Percentiles rank a stretch among this genome's conserved stretches.
phyloP scores from a whole-genome alignment of 2,797 vertebrate species.

The Notoglanidium macrostoma region DNA sequence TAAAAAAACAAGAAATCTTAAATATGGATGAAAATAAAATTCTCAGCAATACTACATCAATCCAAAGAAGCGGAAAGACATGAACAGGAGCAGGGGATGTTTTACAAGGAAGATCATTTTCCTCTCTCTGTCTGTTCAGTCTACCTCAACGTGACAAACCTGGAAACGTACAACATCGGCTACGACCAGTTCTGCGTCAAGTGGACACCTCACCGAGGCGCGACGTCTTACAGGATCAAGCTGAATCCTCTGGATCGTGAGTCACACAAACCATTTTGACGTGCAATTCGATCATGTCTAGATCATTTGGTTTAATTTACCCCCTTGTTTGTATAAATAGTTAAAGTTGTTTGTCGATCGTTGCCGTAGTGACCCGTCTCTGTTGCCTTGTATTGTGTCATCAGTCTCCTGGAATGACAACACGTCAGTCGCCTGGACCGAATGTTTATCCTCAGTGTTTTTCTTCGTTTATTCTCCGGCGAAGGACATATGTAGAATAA shows the following conservation, averaged over 20 bases:
- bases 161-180: slow-evolving; percentile 83
- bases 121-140: slow-evolving; percentile 70
- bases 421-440: slow-evolving; percentile 40
- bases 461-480: slow-evolving; percentile 49
- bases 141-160: slow-evolving; percentile 91
- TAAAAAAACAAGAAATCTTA: not conserved
- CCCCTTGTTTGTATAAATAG: slow-evolving; percentile 37
- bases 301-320: slow-evolving; percentile 18
- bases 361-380: slow-evolving; percentile 31
- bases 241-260: slow-evolving; percentile 86
- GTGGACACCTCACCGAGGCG: slow-evolving; percentile 88
- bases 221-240: slow-evolving; percentile 92
- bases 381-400: slow-evolving; percentile 20
- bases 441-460: slow-evolving; percentile 56
- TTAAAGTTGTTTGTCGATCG: slow-evolving; percentile 34
- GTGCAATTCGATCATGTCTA: slow-evolving; percentile 7
- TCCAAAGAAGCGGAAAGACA: not conserved
- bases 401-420: slow-evolving; percentile 42
- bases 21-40: not conserved
- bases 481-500: slow-evolving; percentile 45
- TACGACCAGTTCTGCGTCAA: slow-evolving; percentile 90
- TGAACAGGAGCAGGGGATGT: not conserved
- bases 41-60: not conserved
- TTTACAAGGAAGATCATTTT: not conserved
- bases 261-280: slow-evolving; percentile 45